Evolutionary conservation across 2,113 vertebrate species (phyloP).

Genomic region (Fulmarus glacialis): DNA sequence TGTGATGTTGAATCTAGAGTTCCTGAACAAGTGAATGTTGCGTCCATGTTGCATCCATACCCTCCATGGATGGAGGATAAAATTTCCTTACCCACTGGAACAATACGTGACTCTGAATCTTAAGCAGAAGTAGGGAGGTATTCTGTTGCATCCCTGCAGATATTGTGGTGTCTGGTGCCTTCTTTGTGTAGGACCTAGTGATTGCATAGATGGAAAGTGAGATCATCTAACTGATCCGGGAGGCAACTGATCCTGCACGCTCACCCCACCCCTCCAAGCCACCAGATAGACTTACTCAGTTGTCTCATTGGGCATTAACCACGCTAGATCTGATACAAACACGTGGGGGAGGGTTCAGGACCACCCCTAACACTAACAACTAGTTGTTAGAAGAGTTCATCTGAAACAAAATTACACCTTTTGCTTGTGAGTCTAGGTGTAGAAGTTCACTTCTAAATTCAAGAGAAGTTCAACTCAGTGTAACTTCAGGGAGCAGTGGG

Average conservation of each 20-base stretch:
- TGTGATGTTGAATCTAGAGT: not conserved
- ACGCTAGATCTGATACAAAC: not conserved
- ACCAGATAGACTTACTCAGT: not conserved
- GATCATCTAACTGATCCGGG: not conserved
- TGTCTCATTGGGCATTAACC: not conserved
- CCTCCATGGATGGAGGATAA: not conserved
- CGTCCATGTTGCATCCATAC: not conserved
- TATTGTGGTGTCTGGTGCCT: not conserved
- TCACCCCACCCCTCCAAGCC: not conserved
- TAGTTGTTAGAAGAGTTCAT: not conserved
- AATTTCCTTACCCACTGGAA: not conserved
- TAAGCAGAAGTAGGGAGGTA: not conserved
- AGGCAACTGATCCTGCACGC: not conserved
- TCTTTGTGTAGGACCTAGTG: not conserved
- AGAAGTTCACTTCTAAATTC: not conserved
- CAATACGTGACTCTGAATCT: accelerated
- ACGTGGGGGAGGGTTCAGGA: not conserved
- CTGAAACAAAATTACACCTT: not conserved
- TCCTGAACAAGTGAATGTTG: not conserved
- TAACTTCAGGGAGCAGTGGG: not conserved
- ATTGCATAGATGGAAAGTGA: not conserved
- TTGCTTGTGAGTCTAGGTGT: not conserved
- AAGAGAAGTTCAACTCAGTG: not conserved
- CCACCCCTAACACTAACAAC: not conserved
- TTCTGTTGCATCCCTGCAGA: not conserved